A percentile compares a stretch with the other conserved stretches of the same genome.
phyloP scores from a whole-genome alignment of 2,113 vertebrate genomes.

The Thymallus thymallus region DNA sequence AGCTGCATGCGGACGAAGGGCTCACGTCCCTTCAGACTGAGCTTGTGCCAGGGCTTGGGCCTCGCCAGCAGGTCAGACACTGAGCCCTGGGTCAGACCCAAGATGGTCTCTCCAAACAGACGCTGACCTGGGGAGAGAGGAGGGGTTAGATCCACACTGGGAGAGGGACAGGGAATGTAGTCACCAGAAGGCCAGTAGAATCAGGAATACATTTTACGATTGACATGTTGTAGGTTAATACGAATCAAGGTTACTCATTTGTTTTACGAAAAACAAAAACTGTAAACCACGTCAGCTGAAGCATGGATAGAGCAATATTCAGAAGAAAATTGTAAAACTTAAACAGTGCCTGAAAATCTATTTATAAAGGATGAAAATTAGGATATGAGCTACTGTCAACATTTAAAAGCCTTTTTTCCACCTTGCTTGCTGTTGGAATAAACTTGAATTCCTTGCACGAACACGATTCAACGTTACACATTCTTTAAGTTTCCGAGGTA shows the following conservation, averaged over 20 bases:
- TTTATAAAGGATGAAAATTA: background rate
- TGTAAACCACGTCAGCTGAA: too few relatives aligned
- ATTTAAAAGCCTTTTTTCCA: background rate
- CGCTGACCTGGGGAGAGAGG: conserved; percentile 78
- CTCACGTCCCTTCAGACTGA: conserved; percentile 88
- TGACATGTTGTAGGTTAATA: too few relatives aligned
- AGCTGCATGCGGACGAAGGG: conserved; percentile 92
- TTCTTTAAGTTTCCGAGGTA: background rate
- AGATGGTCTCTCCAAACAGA: conserved; percentile 88
- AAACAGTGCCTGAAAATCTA: background rate
- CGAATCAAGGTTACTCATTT: too few relatives aligned
- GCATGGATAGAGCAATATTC: background rate
- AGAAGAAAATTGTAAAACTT: background rate
- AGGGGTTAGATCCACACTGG: background rate
- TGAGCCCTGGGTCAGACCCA: conserved; percentile 89
- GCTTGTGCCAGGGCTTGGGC: conserved; percentile 92
- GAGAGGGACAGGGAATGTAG: background rate
- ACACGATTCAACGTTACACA: background rate
- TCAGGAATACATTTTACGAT: too few relatives aligned
- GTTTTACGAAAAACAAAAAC: too few relatives aligned
- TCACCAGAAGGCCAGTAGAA: background rate
- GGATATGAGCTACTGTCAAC: background rate
- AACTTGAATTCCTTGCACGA: background rate
- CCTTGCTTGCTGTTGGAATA: background rate
- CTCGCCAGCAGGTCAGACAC: conserved; percentile 90